phyloP scores from a whole-genome alignment of 2,888 invertebrate genomes.

The Clitarchus hookeri region DNA sequence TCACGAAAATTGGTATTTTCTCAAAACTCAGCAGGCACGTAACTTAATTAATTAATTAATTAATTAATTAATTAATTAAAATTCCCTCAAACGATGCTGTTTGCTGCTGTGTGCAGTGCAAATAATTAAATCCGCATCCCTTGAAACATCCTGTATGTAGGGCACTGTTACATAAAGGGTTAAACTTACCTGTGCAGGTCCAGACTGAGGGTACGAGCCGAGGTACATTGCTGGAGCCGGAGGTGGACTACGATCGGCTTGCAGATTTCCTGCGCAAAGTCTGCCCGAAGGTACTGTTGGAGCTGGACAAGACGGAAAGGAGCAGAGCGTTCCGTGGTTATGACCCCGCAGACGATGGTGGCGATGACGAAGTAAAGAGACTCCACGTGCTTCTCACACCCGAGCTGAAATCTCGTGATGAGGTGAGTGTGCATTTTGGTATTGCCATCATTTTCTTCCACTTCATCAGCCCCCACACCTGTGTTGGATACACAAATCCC shows the following conservation, averaged over 20 bases:
- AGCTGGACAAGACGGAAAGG: conserved; percentile 36
- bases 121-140: too few relatives aligned
- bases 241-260: conserved; percentile 38
- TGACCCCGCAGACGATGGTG: conserved; percentile 29
- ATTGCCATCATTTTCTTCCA: too few relatives aligned
- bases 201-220: conserved; percentile 33
- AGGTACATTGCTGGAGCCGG: neutral
- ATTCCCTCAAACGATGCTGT: too few relatives aligned
- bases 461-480: too few relatives aligned
- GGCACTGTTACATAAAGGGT: too few relatives aligned
- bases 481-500: too few relatives aligned
- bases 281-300: conserved; percentile 38
- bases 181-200: neutral
- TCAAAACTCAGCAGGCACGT: too few relatives aligned
- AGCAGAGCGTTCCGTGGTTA: conserved; percentile 35
- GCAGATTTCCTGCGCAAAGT: conserved; percentile 36
- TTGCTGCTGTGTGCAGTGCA: too few relatives aligned
- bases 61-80: too few relatives aligned
- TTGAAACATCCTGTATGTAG: too few relatives aligned
- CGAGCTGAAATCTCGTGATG: neutral
- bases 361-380: conserved; percentile 27
- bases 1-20: too few relatives aligned
- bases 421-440: conserved; percentile 10
- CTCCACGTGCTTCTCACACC: conserved; percentile 32
- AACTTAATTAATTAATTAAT: too few relatives aligned